These are phyloP conservation scores for Parnassius orleans DNA, from an alignment of 2,888 invertebrate genomes.

Conservation along the genomic window DNA sequence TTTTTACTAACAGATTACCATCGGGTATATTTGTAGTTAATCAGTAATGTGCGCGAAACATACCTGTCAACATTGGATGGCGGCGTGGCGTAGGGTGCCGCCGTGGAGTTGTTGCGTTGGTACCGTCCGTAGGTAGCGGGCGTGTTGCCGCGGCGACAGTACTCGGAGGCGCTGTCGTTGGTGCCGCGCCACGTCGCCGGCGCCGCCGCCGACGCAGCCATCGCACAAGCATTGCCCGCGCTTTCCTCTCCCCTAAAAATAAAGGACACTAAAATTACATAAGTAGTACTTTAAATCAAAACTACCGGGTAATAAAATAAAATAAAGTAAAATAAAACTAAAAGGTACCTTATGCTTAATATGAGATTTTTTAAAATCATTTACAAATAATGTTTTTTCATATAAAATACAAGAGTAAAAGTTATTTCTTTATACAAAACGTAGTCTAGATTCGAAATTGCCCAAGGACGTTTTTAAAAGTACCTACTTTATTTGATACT, in stretches of 20 bases:
- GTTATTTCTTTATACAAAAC: not conserved
- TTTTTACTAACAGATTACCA: not conserved
- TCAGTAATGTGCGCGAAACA: conserved; percentile 13
- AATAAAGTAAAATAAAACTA: too few relatives aligned
- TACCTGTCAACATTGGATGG: conserved; percentile 74
- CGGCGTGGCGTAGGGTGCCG: conserved; percentile 71
- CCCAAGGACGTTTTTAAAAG: too few relatives aligned
- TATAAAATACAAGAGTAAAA: not conserved
- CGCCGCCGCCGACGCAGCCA: conserved; percentile 72
- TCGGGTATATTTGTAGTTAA: not conserved
- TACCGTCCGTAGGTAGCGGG: conserved; percentile 80
- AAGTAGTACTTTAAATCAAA: not conserved
- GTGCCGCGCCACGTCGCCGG: conserved; percentile 76
- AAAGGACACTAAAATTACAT: too few relatives aligned
- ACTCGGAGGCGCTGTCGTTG: conserved; percentile 75
- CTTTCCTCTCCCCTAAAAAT: conserved; percentile 66
- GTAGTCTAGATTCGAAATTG: too few relatives aligned
- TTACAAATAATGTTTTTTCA: too few relatives aligned
- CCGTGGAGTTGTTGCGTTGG: conserved; percentile 77
- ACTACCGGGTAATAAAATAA: too few relatives aligned
- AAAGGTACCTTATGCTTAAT: not conserved
- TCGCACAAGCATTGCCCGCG: conserved; percentile 66
- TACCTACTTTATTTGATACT: too few relatives aligned
- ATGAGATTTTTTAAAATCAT: too few relatives aligned
- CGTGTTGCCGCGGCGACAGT: conserved; percentile 74